Percentiles rank a stretch among this genome's conserved stretches.
These are phyloP conservation scores for Amblyjoppa proteus DNA, from an alignment of 2,888 invertebrate species.

Conservation along the genomic window DNA sequence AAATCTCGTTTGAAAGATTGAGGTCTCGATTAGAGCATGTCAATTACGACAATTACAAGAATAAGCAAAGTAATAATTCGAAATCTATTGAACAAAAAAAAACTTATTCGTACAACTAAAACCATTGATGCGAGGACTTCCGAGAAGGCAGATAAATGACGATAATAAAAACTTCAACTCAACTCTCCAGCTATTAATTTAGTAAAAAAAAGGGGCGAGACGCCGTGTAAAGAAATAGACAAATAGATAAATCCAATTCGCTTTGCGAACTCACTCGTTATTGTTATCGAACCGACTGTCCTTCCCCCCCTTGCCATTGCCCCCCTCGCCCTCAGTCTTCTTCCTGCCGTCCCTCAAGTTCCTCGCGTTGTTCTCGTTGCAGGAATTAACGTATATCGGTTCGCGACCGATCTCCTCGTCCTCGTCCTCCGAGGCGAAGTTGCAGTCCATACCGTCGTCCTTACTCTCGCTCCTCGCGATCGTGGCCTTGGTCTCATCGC, in stretches of 20 bases:
- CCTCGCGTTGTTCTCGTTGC: conserved; percentile 76
- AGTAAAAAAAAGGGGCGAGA: too few species aligned
- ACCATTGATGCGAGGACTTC: too few species aligned
- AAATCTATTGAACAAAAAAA: too few species aligned
- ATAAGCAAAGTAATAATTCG: too few species aligned
- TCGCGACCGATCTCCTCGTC: conserved; percentile 74
- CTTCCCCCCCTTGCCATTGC: conserved; percentile 65
- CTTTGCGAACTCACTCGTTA: conserved; percentile 65
- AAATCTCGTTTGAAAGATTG: too few species aligned
- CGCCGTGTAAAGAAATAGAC: not conserved
- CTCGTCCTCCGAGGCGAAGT: conserved; percentile 81
- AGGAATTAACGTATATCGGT: conserved; percentile 81
- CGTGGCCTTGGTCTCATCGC: conserved; percentile 30
- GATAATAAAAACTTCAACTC: not conserved
- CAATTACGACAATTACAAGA: too few species aligned
- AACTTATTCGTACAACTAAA: too few species aligned
- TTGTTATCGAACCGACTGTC: conserved; percentile 71
- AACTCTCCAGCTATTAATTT: too few species aligned
- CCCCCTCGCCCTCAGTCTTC: conserved; percentile 52
- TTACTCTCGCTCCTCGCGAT: conserved; percentile 81
- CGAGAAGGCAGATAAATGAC: not conserved
- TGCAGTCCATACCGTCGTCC: conserved; percentile 83
- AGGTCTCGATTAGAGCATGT: too few species aligned
- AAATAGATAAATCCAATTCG: conserved; percentile 25
- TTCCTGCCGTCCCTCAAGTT: conserved; percentile 69